Percentiles rank a stretch among this genome's conserved stretches.
Conservation (phyloP, 2,797 vertebrate species). For the Phoxinus dragarum region DNA sequence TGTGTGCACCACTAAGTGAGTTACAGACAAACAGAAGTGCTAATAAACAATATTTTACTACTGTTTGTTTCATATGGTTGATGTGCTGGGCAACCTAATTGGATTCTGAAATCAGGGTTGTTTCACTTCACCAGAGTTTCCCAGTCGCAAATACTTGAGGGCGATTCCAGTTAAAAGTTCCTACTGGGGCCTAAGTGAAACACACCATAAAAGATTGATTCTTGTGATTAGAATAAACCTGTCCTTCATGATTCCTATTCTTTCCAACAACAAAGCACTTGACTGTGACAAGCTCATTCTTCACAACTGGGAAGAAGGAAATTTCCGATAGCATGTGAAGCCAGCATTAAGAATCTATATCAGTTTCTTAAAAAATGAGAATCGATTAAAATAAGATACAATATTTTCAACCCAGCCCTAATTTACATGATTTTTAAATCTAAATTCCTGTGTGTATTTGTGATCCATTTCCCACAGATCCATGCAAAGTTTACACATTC, state of each 20-base stretch:
- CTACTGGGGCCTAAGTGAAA: background rate
- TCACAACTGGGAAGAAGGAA: background rate
- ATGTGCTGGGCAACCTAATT: background rate
- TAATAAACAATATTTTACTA: background rate
- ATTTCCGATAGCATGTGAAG: background rate
- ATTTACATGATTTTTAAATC: background rate
- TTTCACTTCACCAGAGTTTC: background rate
- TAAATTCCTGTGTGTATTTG: constrained; percentile 38
- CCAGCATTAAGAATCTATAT: background rate
- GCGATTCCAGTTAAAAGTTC: background rate
- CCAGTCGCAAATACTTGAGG: background rate
- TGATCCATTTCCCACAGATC: background rate
- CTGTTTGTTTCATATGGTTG: background rate
- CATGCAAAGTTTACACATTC: background rate
- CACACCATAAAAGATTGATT: background rate
- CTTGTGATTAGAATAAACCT: background rate
- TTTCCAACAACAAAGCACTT: background rate
- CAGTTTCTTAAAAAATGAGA: background rate
- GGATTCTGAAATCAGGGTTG: background rate
- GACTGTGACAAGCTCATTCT: background rate
- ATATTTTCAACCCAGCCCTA: background rate
- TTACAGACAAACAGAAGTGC: background rate
- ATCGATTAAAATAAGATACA: background rate
- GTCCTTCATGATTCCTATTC: background rate
- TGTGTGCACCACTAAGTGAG: background rate